These are phyloP conservation scores for Meloidogyne chitwoodi DNA, from an alignment of 1,140 invertebrate species.

Conservation along the genomic window DNA sequence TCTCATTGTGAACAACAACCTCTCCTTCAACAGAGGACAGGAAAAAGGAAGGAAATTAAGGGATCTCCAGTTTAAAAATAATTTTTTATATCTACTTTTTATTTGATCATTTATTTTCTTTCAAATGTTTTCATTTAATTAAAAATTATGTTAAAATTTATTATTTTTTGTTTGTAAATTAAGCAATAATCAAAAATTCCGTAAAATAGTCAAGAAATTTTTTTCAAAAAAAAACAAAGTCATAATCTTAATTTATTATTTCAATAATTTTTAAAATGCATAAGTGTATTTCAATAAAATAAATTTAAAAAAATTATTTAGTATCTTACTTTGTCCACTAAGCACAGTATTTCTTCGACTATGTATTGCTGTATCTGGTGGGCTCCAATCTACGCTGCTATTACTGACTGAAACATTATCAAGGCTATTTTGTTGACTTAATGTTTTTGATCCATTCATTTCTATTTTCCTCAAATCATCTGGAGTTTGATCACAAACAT, in stretches of 20 bases:
- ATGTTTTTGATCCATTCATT: background rate
- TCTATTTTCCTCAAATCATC: background rate
- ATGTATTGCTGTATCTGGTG: constrained; percentile 27
- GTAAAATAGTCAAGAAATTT: no score
- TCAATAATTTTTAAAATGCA: no score
- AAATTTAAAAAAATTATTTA: no score
- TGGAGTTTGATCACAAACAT: background rate
- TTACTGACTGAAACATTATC: constrained; percentile 3
- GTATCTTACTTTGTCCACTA: background rate
- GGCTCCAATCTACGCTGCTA: constrained; percentile 36
- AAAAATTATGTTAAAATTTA: no score
- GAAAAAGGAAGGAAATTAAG: background rate
- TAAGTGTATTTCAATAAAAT: no score
- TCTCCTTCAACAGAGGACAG: background rate
- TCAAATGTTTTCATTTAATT: no score
- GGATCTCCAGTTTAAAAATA: background rate
- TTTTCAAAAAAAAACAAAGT: no score
- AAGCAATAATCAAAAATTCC: no score
- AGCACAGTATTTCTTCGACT: constrained; percentile 30
- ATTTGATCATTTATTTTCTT: no score
- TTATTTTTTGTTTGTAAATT: no score
- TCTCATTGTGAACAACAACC: background rate
- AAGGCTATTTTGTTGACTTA: constrained; percentile 10
- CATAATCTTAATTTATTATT: no score
- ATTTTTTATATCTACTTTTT: no score